Evolutionary conservation across 2,888 invertebrate genomes (phyloP).

Genomic region (Acheta domesticus): DNA sequence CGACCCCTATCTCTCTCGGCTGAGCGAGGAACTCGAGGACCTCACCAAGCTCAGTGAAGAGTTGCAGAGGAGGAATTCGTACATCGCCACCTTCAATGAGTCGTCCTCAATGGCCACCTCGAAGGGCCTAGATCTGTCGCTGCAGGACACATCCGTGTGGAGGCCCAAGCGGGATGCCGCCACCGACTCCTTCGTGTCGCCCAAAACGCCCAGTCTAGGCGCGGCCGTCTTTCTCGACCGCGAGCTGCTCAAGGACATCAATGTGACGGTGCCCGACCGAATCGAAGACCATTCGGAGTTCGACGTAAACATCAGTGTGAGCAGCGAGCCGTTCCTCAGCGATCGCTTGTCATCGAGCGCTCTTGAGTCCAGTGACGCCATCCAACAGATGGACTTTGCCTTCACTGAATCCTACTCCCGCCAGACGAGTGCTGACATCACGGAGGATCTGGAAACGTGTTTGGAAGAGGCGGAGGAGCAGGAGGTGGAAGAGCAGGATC

Average conservation of each 20-base stretch:
- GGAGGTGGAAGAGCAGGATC: neutral
- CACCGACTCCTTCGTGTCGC: neutral
- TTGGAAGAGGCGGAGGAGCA: slow-evolving; percentile 27
- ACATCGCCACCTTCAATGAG: slow-evolving; percentile 53
- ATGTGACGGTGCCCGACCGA: neutral
- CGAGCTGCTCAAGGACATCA: neutral
- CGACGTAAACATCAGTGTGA: neutral
- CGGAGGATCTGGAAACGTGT: slow-evolving; percentile 32
- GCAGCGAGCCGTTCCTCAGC: slow-evolving; percentile 21
- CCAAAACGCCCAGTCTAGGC: neutral
- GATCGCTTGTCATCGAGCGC: neutral
- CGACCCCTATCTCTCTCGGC: slow-evolving; percentile 59
- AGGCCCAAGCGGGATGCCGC: neutral
- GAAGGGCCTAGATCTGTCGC: neutral
- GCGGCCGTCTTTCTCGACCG: neutral
- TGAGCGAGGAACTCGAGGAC: slow-evolving; percentile 58
- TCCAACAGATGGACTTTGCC: neutral
- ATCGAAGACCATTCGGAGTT: neutral
- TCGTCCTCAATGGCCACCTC: neutral
- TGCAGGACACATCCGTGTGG: slow-evolving; percentile 7
- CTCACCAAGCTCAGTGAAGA: slow-evolving; percentile 57
- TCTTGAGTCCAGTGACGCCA: neutral
- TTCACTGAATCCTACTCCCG: slow-evolving; percentile 27
- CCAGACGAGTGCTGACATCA: slow-evolving; percentile 33
- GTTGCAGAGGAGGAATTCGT: slow-evolving; percentile 58